Evolutionary conservation across 2,888 invertebrate genomes (phyloP).

Genomic region (Tricholauxania praeusta): DNA sequence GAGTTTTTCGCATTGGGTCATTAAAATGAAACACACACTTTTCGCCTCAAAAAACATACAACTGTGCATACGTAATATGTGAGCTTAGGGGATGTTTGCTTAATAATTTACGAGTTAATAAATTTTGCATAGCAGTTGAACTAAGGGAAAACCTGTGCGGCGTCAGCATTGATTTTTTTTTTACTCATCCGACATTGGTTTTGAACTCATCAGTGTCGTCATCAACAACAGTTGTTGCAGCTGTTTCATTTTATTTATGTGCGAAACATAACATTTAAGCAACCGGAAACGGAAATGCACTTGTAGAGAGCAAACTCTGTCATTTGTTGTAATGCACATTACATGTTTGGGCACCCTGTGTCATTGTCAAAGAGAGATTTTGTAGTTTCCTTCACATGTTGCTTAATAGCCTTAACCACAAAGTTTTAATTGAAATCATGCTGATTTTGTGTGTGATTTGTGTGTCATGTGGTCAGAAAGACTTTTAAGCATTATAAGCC

Average conservation of each 20-base stretch:
- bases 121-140: constrained; percentile 3
- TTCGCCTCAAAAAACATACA: neutral
- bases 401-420: neutral
- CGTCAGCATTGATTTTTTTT: constrained; percentile 3
- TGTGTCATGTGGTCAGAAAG: neutral
- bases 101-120: constrained; percentile 15
- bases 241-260: neutral
- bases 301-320: neutral
- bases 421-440: constrained; percentile 5
- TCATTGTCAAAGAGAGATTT: neutral
- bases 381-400: neutral
- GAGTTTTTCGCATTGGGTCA: too few species aligned
- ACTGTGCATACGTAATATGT: neutral
- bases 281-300: constrained; percentile 19
- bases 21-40: neutral
- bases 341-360: neutral
- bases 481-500: neutral
- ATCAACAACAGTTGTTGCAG: neutral
- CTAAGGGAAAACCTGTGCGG: neutral
- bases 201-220: neutral
- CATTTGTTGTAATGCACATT: neutral
- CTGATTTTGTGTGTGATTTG: constrained; percentile 17
- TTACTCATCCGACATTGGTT: neutral
- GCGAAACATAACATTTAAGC: neutral
- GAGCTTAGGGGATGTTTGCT: constrained; percentile 3